A percentile compares a stretch with the other conserved stretches of the same genome.
phyloP scores from a whole-genome alignment of 2,113 vertebrate genomes.

The Halcyon senegalensis region DNA sequence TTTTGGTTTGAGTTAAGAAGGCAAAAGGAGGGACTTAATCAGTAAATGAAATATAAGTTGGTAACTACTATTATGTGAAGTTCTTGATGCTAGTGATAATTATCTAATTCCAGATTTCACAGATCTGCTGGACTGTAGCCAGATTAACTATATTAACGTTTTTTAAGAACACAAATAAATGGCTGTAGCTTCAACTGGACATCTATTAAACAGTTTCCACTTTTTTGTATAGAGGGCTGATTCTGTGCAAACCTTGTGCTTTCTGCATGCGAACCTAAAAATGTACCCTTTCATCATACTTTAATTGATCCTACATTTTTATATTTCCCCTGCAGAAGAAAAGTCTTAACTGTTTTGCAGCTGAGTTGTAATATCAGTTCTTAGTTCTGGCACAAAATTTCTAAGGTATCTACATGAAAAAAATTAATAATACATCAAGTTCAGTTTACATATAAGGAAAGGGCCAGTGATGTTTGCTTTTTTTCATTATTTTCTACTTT shows the following conservation, averaged over 20 bases:
- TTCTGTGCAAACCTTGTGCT: not conserved
- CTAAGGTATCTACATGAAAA: not conserved
- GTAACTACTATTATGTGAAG: not conserved
- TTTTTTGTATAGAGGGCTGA: not conserved
- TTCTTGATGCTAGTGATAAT: not conserved
- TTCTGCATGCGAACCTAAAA: not conserved
- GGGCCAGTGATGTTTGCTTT: not conserved
- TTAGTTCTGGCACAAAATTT: not conserved
- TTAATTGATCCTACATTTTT: not conserved
- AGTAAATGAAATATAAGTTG: not conserved
- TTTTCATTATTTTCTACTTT: not conserved
- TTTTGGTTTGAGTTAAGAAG: not conserved
- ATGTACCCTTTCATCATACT: not conserved
- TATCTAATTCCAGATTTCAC: not conserved
- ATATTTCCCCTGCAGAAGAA: not conserved
- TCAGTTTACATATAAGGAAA: not conserved
- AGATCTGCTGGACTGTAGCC: not conserved
- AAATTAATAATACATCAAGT: not conserved
- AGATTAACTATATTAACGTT: not conserved
- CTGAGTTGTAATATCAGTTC: not conserved
- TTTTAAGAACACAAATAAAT: not conserved
- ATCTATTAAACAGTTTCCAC: not conserved
- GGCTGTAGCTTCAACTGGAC: not conserved
- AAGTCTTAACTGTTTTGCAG: not conserved
- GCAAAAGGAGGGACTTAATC: not conserved